These are phyloP conservation scores for Scrobipalpa costella DNA, from an alignment of 2,888 invertebrate species.

Conservation along the genomic window DNA sequence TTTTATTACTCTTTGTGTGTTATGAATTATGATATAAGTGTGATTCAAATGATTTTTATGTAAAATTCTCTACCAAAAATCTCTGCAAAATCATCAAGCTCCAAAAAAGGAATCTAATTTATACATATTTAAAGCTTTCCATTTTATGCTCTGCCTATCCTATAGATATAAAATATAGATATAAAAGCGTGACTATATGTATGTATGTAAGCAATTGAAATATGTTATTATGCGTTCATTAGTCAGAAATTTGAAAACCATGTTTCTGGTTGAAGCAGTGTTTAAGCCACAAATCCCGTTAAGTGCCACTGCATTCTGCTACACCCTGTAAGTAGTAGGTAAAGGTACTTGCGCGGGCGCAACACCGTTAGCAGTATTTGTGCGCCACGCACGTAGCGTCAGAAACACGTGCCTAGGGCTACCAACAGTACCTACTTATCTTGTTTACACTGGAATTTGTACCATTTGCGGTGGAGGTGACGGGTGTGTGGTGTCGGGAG, in stretches of 20 bases:
- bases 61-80: background rate
- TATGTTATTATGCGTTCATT: no score
- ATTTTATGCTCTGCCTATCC: no score
- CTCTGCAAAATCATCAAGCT: background rate
- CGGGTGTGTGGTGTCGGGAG: no score
- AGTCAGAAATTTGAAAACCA: no score
- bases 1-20: background rate
- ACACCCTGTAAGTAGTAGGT: background rate
- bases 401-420: background rate
- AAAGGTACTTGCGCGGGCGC: background rate
- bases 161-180: no score
- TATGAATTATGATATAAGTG: background rate
- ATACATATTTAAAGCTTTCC: no score
- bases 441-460: slow-evolving; percentile 5
- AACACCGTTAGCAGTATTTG: background rate
- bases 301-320: background rate
- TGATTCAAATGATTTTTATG: background rate
- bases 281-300: background rate
- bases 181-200: no score
- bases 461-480: no score
- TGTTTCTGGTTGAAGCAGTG: background rate
- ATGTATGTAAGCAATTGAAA: no score
- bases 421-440: background rate
- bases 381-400: slow-evolving; percentile 11
- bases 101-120: background rate